phyloP scores from a whole-genome alignment of 1,140 invertebrate species.

The Coptotermes formosanus region DNA sequence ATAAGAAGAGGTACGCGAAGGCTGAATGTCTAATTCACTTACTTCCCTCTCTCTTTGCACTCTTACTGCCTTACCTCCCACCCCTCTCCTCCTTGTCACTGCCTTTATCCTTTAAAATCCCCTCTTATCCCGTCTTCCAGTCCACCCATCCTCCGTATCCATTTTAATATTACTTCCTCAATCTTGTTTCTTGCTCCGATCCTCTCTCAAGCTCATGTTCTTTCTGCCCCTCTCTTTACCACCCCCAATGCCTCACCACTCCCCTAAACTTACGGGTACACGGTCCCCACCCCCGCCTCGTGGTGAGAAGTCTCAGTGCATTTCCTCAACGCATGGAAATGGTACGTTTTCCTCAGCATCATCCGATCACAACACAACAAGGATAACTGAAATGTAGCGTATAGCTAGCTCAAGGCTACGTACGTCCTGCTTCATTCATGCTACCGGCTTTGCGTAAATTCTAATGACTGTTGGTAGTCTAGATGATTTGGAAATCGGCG shows the following conservation, averaged over 20 bases:
- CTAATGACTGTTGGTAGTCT: too few relatives aligned
- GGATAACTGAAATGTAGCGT: too few relatives aligned
- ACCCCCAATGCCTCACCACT: neutral
- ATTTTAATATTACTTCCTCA: slow-evolving; percentile 7
- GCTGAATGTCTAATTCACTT: neutral
- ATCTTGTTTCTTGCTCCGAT: neutral
- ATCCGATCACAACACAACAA: too few relatives aligned
- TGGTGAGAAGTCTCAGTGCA: neutral
- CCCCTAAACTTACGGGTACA: neutral
- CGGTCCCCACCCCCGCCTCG: neutral
- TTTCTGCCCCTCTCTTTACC: neutral
- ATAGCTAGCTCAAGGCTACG: too few relatives aligned
- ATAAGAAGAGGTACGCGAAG: neutral
- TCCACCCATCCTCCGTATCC: neutral
- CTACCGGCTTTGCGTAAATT: too few relatives aligned
- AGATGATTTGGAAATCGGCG: too few relatives aligned
- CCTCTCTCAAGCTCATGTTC: neutral
- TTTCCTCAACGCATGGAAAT: too few relatives aligned
- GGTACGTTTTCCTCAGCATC: too few relatives aligned
- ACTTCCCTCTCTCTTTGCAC: neutral
- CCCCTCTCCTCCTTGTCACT: neutral
- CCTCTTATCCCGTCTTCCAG: neutral
- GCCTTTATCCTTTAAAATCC: neutral
- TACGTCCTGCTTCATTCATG: too few relatives aligned
- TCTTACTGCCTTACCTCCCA: neutral